Evolutionary conservation across 2,113 vertebrate species (phyloP).

Genomic region (Craseonycteris thonglongyai): DNA sequence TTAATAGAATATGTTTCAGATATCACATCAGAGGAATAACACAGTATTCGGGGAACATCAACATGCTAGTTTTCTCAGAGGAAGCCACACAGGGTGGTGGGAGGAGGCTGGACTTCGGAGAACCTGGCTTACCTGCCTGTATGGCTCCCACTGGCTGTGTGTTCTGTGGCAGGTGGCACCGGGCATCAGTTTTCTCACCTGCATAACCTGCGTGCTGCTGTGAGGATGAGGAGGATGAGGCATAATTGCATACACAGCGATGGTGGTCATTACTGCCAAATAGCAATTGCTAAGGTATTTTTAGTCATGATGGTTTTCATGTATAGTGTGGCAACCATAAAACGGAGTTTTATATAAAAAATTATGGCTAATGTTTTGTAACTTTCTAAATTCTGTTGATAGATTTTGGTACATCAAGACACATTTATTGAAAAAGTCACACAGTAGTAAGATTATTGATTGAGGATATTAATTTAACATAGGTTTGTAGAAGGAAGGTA

Average conservation of each 20-base stretch:
- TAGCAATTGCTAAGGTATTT: background rate
- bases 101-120: background rate
- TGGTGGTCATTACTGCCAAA: background rate
- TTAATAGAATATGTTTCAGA: background rate
- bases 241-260: background rate
- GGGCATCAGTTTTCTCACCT: no score
- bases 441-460: background rate
- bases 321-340: background rate
- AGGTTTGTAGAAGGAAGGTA: background rate
- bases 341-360: no score
- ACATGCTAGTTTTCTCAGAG: background rate
- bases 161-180: background rate
- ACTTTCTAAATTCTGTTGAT: background rate
- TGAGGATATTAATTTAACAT: background rate
- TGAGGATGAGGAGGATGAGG: background rate
- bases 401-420: background rate
- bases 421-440: background rate
- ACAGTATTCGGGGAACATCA: background rate
- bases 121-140: background rate
- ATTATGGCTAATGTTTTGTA: background rate
- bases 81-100: background rate
- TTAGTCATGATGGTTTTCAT: background rate
- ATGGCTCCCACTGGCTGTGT: background rate
- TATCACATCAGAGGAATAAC: background rate
- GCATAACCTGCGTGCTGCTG: background rate